Conservation (phyloP, 2,797 vertebrate genomes). For the Coreius guichenoti region DNA sequence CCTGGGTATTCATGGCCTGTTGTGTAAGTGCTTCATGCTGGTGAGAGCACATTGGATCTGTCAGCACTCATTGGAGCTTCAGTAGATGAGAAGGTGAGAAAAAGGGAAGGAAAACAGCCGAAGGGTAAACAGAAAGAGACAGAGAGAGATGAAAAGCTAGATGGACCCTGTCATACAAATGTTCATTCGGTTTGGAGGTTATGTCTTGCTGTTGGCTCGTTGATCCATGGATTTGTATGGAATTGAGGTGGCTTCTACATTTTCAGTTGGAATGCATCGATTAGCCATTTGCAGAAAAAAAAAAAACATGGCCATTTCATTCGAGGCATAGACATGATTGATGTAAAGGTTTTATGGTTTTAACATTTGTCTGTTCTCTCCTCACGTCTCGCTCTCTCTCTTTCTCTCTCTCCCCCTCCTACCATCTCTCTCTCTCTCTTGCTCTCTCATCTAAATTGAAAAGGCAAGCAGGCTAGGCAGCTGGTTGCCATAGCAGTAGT, state of each 20-base stretch:
- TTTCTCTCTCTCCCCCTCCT: slow-evolving; percentile 16
- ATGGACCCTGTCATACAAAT: slow-evolving; percentile 25
- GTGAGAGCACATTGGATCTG: slow-evolving; percentile 40
- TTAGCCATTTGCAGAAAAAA: slow-evolving; percentile 44
- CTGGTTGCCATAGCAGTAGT: slow-evolving; percentile 58
- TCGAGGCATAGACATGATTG: slow-evolving; percentile 43
- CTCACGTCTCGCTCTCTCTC: not conserved
- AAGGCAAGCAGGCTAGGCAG: slow-evolving; percentile 58
- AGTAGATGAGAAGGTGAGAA: slow-evolving; percentile 34
- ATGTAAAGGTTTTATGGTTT: slow-evolving; percentile 42
- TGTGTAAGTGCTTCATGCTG: slow-evolving; percentile 29
- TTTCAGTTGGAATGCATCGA: slow-evolving; percentile 35
- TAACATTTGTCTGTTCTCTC: slow-evolving; percentile 23
- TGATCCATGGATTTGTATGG: slow-evolving; percentile 28
- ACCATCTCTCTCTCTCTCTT: slow-evolving; percentile 9
- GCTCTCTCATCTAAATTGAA: slow-evolving; percentile 47
- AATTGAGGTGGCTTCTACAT: slow-evolving; percentile 39
- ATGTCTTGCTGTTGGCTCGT: slow-evolving; percentile 11
- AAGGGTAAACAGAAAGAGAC: slow-evolving; percentile 19
- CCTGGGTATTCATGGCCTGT: slow-evolving; percentile 18
- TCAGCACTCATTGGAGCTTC: slow-evolving; percentile 36
- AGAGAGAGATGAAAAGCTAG: slow-evolving; percentile 25
- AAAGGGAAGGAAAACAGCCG: slow-evolving; percentile 36
- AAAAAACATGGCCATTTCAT: slow-evolving; percentile 32
- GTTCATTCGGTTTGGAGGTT: slow-evolving; percentile 16